Base-by-base conservation (phyloP, 2,113 vertebrate genomes). In the Apodemus speciosus region DNA sequence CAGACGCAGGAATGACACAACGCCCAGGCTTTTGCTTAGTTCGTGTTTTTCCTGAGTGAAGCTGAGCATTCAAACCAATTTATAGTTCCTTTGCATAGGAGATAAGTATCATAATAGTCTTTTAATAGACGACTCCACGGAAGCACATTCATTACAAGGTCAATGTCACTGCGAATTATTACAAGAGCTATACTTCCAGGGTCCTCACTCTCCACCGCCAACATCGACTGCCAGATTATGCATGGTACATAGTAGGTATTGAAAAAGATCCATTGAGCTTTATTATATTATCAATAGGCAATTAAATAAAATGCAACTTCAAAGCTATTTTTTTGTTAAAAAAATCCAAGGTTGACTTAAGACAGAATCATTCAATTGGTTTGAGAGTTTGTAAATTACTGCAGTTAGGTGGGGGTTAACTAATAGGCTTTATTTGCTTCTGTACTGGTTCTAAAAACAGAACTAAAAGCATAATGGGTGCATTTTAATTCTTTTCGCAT, bases 231-330 rank as follows among this genome's bases (percentile, higher is more conserved):
- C 86, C 43, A 60, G 75, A 94, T 96, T 96, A 94, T 94, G 83
- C 84, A 81, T n/a, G 92, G 92, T 87, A 91, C 91, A 77, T 77
- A 96, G 94, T 96, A 96, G 95, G 94, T 93, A 94, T 94, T 94
- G 86, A 56, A 95, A 93, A 95, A 85, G 88, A 94, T 68, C 58
- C 58, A 81, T 66, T 89, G 91, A 80, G 46, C 69, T 97, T 96
- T 95, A 96, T 96, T 96, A 58, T 96, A 95, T 96, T 89, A 95
- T 95, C 95, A 94, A 94, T 96, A 97, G 35, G 35, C 79, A 96
- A 93, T 96, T 92, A 94, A 95, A 94, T 91, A 90, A 95, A 96
- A 94, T 93, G 92, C 94, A 94, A 89, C 58, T 90, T 93, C 73
- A 95, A 94, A 71, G 20, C 8, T 89, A 87, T 96, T 94, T 85